A percentile compares a stretch with the other conserved stretches of the same genome.
These are phyloP conservation scores for Tupaia chinensis DNA, from an alignment of 2,113 vertebrate genomes.

Conservation along the genomic window DNA sequence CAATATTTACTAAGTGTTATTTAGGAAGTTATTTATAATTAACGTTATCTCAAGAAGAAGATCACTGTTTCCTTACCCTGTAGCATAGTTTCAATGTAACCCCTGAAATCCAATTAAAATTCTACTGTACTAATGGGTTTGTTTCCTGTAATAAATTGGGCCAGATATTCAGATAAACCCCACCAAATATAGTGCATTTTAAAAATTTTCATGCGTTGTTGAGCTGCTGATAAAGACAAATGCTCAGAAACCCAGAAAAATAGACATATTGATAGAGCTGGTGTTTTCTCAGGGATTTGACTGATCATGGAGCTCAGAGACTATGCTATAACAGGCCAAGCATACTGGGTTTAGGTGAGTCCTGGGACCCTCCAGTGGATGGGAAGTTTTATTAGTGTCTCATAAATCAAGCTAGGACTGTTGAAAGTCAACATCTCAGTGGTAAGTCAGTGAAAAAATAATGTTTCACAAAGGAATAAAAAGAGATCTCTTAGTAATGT, in stretches of 20 bases:
- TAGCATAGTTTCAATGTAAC: neutral
- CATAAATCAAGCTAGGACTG: neutral
- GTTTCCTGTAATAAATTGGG: neutral
- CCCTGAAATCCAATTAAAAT: neutral
- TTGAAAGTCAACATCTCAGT: neutral
- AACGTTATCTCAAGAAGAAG: neutral
- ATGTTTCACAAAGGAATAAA: neutral
- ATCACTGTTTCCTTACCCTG: neutral
- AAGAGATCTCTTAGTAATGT: neutral
- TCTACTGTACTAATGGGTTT: neutral
- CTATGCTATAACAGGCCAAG: neutral
- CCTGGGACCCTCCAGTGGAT: neutral
- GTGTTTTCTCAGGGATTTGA: neutral
- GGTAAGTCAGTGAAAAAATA: neutral
- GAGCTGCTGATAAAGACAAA: neutral
- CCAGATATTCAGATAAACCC: neutral
- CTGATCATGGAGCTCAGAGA: neutral
- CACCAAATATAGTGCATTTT: neutral
- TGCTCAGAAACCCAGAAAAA: neutral
- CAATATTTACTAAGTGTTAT: neutral
- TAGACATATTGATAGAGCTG: neutral
- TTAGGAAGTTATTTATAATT: neutral
- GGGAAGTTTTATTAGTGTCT: neutral
- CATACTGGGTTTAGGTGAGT: neutral
- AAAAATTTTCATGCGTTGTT: neutral